Evolutionary conservation across 23 tunicate species (phyloP), one percentile per base, ranked within the genome.

Genomic region (Styela clava): DNA sequence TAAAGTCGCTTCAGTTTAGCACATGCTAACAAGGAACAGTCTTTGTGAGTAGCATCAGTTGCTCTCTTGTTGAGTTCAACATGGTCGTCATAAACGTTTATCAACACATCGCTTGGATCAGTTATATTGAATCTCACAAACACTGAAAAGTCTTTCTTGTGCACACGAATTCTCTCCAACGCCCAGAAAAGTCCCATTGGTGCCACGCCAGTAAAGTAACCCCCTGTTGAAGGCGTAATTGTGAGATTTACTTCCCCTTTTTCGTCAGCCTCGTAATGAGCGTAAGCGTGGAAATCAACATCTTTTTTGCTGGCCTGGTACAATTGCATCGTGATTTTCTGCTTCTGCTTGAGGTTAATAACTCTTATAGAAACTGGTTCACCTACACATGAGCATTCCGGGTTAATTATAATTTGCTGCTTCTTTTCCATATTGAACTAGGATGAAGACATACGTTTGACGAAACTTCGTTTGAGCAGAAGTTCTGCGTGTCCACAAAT

Each of bases 181-280:
- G 56, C 56, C 81, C 81, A 76, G 64, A 76, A 76, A 12, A 76
- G 31, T 32, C 81, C 81, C 81, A 76, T 76, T 0, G 81, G 68
- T 52, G 35, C 69, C 16, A 76, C 64, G 12, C 81, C 81, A 76
- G 81, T 76, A 37, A 23, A 76, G n/a, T 52, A 76, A 16, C 81
- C 81, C 30, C 81, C 81, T 21, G 36, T 24, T 21, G 81, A 76
- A 0, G 81, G 81, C 27, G 35, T 28, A 20, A 23, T 35, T 21
- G 24, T 29, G 18, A 76, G 35, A 52, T 37, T 27, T 7, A 76
- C 64, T 24, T 37, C 64, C 19, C 81, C 81, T 22, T 44, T 37
- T 24, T 37, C 32, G 64, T 52, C 65, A 0, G 81, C 64, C 19
- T 25, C 26, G 0, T 76, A 76, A 23, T 37, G 19, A 24, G 81